These are phyloP conservation scores for Micrasema longulum DNA, from an alignment of 1,140 invertebrate genomes.

Conservation along the genomic window DNA sequence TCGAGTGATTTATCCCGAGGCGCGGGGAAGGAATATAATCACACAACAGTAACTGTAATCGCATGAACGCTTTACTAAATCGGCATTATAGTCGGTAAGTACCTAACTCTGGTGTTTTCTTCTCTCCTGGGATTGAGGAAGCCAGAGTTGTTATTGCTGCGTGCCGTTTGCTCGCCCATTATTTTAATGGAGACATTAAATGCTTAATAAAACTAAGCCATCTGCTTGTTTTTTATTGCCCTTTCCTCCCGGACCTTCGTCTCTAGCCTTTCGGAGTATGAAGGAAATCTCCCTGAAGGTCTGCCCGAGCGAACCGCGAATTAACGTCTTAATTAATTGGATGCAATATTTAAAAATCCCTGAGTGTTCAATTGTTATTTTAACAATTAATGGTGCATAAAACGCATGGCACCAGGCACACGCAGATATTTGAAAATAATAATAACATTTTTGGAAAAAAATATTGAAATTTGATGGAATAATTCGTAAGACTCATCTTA, in stretches of 20 bases:
- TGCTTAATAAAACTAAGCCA: constrained; percentile 50
- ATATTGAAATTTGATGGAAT: no score
- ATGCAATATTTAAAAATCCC: no score
- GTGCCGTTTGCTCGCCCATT: constrained; percentile 40
- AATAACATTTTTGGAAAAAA: no score
- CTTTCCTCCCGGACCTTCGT: constrained; percentile 11
- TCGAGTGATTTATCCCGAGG: constrained; percentile 23
- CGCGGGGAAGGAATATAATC: constrained; percentile 15
- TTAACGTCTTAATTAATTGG: no score
- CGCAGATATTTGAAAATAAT: no score
- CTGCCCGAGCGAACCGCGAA: no score
- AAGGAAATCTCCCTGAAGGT: no score
- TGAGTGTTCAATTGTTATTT: no score
- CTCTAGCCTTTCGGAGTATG: background rate
- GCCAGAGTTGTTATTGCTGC: constrained; percentile 12
- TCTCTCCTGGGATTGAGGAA: background rate
- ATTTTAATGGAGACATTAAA: constrained; percentile 53
- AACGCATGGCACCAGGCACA: no score
- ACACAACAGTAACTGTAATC: constrained; percentile 33
- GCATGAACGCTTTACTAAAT: constrained; percentile 24
- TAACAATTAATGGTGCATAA: no score
- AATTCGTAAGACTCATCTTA: no score
- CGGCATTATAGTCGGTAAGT: constrained; percentile 20
- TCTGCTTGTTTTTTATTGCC: constrained; percentile 46
- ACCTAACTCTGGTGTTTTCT: background rate